Percentiles rank a stretch among this genome's conserved stretches.
Evolutionary conservation across 2,888 invertebrate species (phyloP).

Genomic region (Phanerotoma sp.): DNA sequence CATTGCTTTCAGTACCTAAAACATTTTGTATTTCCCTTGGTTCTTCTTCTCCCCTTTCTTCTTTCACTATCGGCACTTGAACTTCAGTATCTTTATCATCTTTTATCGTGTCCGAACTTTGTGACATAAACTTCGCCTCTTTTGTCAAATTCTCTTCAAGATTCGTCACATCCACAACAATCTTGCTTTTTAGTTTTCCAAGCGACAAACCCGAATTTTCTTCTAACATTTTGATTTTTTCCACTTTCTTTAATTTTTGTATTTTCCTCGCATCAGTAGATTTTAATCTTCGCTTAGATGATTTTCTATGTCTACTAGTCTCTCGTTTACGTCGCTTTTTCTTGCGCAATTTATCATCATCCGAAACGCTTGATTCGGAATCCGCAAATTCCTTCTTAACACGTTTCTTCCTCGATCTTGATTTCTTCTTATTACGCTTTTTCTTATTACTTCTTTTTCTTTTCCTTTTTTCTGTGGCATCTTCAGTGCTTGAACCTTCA

Average conservation of each 20-base stretch:
- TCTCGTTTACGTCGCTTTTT: slow-evolving; percentile 6
- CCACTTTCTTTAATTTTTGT: slow-evolving; percentile 2
- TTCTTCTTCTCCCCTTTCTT: slow-evolving; percentile 1
- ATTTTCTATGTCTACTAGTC: slow-evolving; percentile 15
- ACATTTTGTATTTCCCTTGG: not conserved
- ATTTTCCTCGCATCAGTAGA: slow-evolving; percentile 5
- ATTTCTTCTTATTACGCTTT: slow-evolving; percentile 41
- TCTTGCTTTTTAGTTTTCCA: too few relatives aligned
- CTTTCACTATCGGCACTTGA: too few relatives aligned
- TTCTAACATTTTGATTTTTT: not conserved
- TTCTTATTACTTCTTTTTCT: slow-evolving; percentile 44
- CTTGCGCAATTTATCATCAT: slow-evolving; percentile 3
- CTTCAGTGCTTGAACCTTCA: slow-evolving; percentile 44
- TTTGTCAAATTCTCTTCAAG: too few relatives aligned
- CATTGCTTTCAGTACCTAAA: too few relatives aligned
- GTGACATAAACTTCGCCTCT: too few relatives aligned
- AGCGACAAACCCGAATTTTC: too few relatives aligned
- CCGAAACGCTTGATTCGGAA: slow-evolving; percentile 43
- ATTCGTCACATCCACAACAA: slow-evolving; percentile 32
- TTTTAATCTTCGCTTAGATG: slow-evolving; percentile 11
- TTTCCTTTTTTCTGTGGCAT: slow-evolving; percentile 38
- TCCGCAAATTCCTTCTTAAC: slow-evolving; percentile 33
- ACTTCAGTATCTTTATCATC: too few relatives aligned
- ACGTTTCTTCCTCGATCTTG: slow-evolving; percentile 35
- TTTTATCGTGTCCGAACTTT: too few relatives aligned